Conservation (phyloP, 2,797 vertebrate genomes). For the Sebastiscus albofasciatus region DNA sequence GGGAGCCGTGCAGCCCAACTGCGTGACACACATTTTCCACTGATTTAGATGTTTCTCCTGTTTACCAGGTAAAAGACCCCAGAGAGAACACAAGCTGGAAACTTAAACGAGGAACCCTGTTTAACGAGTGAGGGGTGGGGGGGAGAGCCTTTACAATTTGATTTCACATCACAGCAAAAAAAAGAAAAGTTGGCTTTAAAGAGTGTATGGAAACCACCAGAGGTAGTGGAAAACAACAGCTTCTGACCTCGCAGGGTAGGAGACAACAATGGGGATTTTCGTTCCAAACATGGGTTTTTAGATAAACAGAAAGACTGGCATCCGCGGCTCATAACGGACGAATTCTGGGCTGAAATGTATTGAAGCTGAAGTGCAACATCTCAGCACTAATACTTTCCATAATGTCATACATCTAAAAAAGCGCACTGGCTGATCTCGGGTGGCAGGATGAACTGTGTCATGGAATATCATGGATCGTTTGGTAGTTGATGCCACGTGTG, state of each 20-base stretch:
- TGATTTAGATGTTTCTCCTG: constrained; percentile 73
- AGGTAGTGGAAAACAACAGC: constrained; percentile 47
- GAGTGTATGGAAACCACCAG: constrained; percentile 50
- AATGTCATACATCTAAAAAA: constrained; percentile 35
- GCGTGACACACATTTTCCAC: constrained; percentile 79
- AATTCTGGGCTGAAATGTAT: constrained; percentile 27
- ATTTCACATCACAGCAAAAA: constrained; percentile 58
- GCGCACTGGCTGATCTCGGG: constrained; percentile 31
- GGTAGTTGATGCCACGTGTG: constrained; percentile 50
- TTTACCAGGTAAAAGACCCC: constrained; percentile 76
- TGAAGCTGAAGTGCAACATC: constrained; percentile 41
- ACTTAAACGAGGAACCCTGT: constrained; percentile 67
- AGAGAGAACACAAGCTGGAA: constrained; percentile 76
- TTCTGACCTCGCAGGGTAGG: constrained; percentile 18
- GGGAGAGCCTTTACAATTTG: constrained; percentile 37
- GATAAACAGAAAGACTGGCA: constrained; percentile 41
- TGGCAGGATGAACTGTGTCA: constrained; percentile 46
- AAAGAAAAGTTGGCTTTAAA: constrained; percentile 20
- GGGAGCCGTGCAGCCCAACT: constrained; percentile 39
- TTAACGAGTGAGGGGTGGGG: constrained; percentile 52
- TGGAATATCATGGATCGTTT: constrained; percentile 56
- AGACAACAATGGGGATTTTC: constrained; percentile 30
- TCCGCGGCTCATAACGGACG: constrained; percentile 3
- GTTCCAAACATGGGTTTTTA: constrained; percentile 29
- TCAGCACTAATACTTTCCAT: constrained; percentile 63